phyloP scores from a whole-genome alignment of 2,797 vertebrate genomes.

The Rhynchotus rufescens region DNA sequence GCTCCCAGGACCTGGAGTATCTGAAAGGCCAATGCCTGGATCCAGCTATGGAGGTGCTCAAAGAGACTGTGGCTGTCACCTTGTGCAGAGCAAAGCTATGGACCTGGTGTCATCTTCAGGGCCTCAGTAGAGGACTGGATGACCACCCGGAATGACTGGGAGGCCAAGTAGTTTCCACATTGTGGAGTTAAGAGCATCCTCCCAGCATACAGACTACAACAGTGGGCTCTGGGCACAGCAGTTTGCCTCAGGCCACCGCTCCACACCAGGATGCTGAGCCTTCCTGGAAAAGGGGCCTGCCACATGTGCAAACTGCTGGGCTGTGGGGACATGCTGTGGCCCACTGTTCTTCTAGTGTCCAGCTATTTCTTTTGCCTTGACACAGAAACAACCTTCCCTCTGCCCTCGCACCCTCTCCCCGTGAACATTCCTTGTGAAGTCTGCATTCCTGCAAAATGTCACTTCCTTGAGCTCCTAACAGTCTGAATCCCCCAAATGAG shows the following conservation, averaged over 20 bases:
- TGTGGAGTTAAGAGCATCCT: not conserved
- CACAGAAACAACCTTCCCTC: not conserved
- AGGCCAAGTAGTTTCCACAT: not conserved
- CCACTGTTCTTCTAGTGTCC: not conserved
- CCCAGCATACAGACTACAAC: not conserved
- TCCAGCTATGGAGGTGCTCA: not conserved
- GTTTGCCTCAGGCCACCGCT: not conserved
- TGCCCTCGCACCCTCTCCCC: not conserved
- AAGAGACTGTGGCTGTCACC: not conserved
- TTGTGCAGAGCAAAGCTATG: not conserved
- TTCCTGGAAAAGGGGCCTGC: not conserved
- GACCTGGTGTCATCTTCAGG: not conserved
- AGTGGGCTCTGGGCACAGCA: too few species aligned
- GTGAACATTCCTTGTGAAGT: not conserved
- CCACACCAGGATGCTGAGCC: not conserved
- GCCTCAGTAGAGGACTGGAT: not conserved
- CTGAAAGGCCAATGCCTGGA: not conserved
- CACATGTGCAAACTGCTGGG: not conserved
- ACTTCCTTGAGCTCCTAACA: not conserved
- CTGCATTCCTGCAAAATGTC: fast-evolving
- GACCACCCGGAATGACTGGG: not conserved
- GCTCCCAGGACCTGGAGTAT: not conserved
- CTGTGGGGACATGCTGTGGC: not conserved
- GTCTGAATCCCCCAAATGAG: not conserved
- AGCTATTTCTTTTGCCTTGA: not conserved